Evolutionary conservation across 2,888 invertebrate genomes (phyloP).

Genomic region (Aphidoletes aphidimyza): DNA sequence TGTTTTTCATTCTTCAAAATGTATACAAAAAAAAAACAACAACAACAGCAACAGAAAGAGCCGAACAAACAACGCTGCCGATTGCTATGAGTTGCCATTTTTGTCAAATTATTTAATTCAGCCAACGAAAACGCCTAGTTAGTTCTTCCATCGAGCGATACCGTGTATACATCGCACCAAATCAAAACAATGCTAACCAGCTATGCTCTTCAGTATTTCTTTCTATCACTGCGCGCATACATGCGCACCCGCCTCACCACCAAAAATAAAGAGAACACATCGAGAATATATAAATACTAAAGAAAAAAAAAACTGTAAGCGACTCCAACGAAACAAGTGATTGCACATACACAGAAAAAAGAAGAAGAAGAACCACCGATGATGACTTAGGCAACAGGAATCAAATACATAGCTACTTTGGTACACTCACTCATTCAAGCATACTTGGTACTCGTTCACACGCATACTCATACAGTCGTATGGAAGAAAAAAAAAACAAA

Average conservation of each 20-base stretch:
- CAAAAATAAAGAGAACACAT: neutral
- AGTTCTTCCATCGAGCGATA: neutral
- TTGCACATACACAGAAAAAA: neutral
- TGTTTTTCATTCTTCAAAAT: neutral
- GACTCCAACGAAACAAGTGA: neutral
- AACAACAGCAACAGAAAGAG: neutral
- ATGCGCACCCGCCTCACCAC: neutral
- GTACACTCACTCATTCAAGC: neutral
- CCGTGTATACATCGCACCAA: neutral
- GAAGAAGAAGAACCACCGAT: too few species aligned
- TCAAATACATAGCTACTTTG: neutral
- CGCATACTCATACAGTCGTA: neutral
- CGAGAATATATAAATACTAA: neutral
- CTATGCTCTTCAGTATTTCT: slow-evolving; percentile 26
- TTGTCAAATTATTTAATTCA: slow-evolving; percentile 26
- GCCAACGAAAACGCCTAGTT: neutral
- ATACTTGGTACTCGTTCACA: neutral
- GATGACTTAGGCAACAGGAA: neutral
- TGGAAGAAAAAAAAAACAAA: neutral
- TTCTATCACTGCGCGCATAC: neutral
- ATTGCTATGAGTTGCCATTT: neutral
- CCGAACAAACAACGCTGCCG: neutral
- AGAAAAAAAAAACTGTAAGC: neutral
- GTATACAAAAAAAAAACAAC: neutral
- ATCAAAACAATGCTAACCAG: slow-evolving; percentile 38